Conservation (phyloP, 2,113 vertebrate species). For the Macroglossus sobrinus region DNA sequence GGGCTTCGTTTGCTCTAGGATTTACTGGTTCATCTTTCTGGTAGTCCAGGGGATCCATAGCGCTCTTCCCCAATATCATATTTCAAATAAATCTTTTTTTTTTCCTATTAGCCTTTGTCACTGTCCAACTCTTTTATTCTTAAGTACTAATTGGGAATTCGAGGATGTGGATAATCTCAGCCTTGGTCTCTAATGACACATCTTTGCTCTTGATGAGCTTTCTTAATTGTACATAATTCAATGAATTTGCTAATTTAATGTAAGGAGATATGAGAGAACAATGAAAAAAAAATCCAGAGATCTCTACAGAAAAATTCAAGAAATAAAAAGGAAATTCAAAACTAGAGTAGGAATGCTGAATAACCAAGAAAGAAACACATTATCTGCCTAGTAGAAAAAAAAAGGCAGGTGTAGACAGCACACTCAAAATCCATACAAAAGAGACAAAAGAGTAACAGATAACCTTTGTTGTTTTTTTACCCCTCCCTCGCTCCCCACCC, state of each 20-base stretch:
- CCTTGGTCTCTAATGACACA: background rate
- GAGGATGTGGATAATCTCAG: background rate
- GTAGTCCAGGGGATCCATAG: rapidly evolving
- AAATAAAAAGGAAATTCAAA: background rate
- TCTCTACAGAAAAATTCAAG: background rate
- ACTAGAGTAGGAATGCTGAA: background rate
- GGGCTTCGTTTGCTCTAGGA: background rate
- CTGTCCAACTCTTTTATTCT: too few relatives aligned
- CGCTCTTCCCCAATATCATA: background rate
- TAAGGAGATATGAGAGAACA: background rate
- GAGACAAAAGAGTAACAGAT: background rate
- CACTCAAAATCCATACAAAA: background rate
- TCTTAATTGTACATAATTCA: background rate
- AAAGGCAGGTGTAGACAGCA: background rate
- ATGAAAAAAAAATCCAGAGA: background rate
- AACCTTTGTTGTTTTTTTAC: background rate
- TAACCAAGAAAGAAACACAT: background rate
- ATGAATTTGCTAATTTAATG: background rate
- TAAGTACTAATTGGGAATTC: too few relatives aligned
- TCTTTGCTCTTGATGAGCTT: background rate
- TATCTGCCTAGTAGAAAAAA: background rate
- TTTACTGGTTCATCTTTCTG: background rate
- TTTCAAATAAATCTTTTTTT: background rate
- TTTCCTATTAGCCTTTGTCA: background rate
- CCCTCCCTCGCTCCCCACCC: too few relatives aligned